phyloP scores from a whole-genome alignment of 2,113 vertebrate species.

The Blennius ocellaris region DNA sequence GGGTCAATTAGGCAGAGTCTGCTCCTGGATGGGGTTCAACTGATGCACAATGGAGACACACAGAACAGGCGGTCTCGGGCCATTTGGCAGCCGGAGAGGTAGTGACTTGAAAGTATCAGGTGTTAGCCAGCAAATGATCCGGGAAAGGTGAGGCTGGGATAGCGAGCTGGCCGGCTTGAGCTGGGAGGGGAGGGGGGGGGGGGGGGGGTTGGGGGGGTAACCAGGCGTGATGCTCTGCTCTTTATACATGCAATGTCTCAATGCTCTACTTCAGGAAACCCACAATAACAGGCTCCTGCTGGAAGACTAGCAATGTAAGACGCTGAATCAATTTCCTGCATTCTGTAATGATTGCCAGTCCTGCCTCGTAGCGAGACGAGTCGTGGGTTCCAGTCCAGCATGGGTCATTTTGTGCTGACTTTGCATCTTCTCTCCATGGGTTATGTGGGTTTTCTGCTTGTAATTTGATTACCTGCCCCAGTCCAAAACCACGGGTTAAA shows the following conservation, averaged over 20 bases:
- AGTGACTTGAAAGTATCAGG: slow-evolving; percentile 82
- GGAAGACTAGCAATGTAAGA: too few species aligned
- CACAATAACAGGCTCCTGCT: neutral
- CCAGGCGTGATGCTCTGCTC: slow-evolving; percentile 42
- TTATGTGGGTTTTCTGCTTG: too few species aligned
- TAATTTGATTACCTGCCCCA: too few species aligned
- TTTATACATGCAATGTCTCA: slow-evolving; percentile 17
- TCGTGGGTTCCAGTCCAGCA: too few species aligned
- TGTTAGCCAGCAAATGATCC: slow-evolving; percentile 85
- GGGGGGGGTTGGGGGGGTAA: slow-evolving; percentile 21
- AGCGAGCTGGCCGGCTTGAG: slow-evolving; percentile 72
- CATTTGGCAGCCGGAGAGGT: slow-evolving; percentile 81
- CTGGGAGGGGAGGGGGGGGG: slow-evolving; percentile 25
- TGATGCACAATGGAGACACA: slow-evolving; percentile 76
- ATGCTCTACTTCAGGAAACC: slow-evolving; percentile 16
- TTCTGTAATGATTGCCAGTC: too few species aligned
- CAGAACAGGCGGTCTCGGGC: slow-evolving; percentile 84
- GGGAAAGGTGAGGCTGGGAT: slow-evolving; percentile 72
- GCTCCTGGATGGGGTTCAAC: slow-evolving; percentile 80
- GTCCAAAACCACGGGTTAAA: too few species aligned
- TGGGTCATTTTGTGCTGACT: too few species aligned
- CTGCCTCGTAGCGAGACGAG: too few species aligned
- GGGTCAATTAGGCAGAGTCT: slow-evolving; percentile 82
- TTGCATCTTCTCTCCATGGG: too few species aligned
- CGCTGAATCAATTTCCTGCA: too few species aligned